These are phyloP conservation scores for Drosophila equinoxialis DNA, from an alignment of 1,140 invertebrate species.

Conservation along the genomic window DNA sequence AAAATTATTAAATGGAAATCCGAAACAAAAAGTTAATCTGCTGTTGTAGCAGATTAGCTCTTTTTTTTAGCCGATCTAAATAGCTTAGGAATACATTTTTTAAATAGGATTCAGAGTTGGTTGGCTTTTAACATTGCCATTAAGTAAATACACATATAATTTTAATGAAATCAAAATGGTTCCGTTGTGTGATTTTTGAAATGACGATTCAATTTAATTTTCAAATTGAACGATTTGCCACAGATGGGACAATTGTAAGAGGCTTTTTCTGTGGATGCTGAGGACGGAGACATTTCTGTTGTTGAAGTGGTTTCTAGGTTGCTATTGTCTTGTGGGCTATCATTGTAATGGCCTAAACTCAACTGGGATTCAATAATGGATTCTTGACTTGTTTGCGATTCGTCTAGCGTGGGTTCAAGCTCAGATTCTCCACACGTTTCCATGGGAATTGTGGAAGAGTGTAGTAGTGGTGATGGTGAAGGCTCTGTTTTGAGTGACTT, in stretches of 20 bases:
- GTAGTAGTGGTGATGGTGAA: neutral
- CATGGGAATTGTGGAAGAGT: neutral
- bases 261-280: neutral
- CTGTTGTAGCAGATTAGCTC: neutral
- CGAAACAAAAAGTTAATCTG: neutral
- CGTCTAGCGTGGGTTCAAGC: neutral
- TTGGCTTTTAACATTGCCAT: neutral
- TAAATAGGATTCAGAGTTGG: neutral
- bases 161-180: slow-evolving; percentile 1
- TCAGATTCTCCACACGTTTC: neutral
- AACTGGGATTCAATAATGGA: neutral
- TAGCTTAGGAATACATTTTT: neutral
- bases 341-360: neutral
- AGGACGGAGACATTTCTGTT: neutral
- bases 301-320: neutral
- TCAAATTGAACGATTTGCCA: slow-evolving; percentile 58
- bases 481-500: neutral
- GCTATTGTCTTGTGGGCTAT: neutral
- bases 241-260: slow-evolving; percentile 56
- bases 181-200: slow-evolving; percentile 45
- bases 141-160: neutral
- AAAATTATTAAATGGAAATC: neutral
- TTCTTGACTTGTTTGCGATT: neutral
- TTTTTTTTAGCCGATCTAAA: neutral
- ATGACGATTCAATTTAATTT: slow-evolving; percentile 73